These are phyloP conservation scores for Misgurnus anguillicaudatus DNA, from an alignment of 2,113 vertebrate species.

Conservation along the genomic window DNA sequence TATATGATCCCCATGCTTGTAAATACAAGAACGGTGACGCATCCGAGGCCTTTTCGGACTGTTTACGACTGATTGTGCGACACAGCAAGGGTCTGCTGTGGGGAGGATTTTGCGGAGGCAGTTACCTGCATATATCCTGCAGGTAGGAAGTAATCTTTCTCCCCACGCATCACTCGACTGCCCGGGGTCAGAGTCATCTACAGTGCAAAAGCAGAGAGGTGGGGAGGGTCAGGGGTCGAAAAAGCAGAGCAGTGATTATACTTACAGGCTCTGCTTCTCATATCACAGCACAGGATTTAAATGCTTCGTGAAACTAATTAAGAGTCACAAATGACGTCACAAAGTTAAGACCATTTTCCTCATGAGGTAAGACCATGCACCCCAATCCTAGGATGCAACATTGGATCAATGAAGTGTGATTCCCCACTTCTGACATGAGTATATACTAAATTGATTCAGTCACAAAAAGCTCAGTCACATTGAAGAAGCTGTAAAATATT, in stretches of 20 bases:
- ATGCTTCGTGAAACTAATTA: background rate
- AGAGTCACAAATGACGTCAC: slow-evolving; percentile 5
- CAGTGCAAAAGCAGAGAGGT: slow-evolving; percentile 83
- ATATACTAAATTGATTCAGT: too few relatives aligned
- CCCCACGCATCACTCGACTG: slow-evolving; percentile 84
- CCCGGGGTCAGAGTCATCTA: slow-evolving; percentile 89
- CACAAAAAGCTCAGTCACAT: too few relatives aligned
- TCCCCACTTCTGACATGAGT: too few relatives aligned
- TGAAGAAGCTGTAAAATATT: too few relatives aligned
- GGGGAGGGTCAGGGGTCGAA: slow-evolving; percentile 54
- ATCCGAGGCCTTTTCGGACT: background rate
- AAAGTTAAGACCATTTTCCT: background rate
- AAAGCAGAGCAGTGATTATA: slow-evolving; percentile 75
- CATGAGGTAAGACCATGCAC: too few relatives aligned
- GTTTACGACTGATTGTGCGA: slow-evolving; percentile 1
- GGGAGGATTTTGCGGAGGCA: slow-evolving; percentile 54
- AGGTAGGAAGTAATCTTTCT: slow-evolving; percentile 85
- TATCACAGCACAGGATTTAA: slow-evolving; percentile 36
- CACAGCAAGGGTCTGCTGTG: background rate
- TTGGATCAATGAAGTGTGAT: too few relatives aligned
- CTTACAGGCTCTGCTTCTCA: slow-evolving; percentile 58
- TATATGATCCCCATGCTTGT: slow-evolving; percentile 20
- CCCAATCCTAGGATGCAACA: too few relatives aligned
- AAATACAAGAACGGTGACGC: background rate
- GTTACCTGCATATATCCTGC: slow-evolving; percentile 93